Evolutionary conservation across 2,113 vertebrate species (phyloP).

Genomic region (Indicator indicator): DNA sequence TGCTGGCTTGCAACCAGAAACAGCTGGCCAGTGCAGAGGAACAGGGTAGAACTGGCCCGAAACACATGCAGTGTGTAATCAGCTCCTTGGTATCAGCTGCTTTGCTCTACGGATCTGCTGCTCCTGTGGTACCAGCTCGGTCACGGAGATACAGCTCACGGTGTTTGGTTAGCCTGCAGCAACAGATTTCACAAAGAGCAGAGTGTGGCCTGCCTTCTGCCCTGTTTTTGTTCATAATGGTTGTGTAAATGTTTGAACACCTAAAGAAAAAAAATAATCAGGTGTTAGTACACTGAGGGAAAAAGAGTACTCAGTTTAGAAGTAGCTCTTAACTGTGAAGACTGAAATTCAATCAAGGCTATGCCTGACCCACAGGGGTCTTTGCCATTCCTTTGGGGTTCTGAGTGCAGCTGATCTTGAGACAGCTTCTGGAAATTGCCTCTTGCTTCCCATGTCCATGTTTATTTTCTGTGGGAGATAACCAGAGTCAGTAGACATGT

Average conservation of each 20-base stretch:
- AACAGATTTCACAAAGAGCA: neutral
- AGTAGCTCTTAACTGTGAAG: neutral
- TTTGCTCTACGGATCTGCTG: neutral
- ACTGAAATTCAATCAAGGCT: neutral
- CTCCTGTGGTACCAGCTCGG: neutral
- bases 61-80: accelerated
- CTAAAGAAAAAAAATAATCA: neutral
- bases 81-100: neutral
- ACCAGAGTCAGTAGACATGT: accelerated
- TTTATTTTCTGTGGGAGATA: neutral
- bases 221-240: neutral
- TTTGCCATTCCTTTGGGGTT: neutral
- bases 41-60: neutral
- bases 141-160: neutral
- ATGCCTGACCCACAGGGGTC: neutral
- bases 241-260: neutral
- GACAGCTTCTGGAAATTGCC: neutral
- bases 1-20: neutral
- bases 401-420: neutral
- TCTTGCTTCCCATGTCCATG: neutral
- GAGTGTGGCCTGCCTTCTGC: neutral
- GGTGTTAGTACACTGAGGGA: neutral
- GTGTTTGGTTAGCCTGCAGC: neutral
- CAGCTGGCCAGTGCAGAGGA: neutral
- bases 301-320: neutral